Evolutionary conservation across 2,113 vertebrate genomes (phyloP).

Genomic region (Jacana jacana): DNA sequence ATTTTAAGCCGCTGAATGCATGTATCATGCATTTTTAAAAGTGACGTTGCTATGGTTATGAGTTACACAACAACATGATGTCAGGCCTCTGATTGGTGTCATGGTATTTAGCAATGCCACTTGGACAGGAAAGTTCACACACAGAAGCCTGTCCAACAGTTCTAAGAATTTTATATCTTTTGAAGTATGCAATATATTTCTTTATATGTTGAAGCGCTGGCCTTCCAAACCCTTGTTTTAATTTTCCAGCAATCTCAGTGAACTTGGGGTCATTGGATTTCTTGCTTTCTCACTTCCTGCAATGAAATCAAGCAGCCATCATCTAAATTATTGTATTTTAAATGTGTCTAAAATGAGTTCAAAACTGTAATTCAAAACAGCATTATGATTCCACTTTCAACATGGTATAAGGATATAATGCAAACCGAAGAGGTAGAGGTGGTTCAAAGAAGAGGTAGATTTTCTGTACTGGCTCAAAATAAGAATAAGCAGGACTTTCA

Average conservation of each 20-base stretch:
- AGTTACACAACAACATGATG: constrained; percentile 73
- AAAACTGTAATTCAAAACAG: neutral
- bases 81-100: constrained; percentile 65
- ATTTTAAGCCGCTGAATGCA: constrained; percentile 40
- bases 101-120: constrained; percentile 73
- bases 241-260: constrained; percentile 70
- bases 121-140: constrained; percentile 69
- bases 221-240: constrained; percentile 57
- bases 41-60: constrained; percentile 55
- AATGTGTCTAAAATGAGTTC: neutral
- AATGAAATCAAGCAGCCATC: constrained; percentile 4
- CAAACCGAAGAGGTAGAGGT: neutral
- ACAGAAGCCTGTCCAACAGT: constrained; percentile 69
- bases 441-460: neutral
- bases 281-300: constrained; percentile 48
- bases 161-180: constrained; percentile 79
- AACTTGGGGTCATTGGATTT: constrained; percentile 56
- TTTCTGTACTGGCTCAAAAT: neutral
- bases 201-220: constrained; percentile 46
- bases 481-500: neutral
- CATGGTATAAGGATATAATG: neutral
- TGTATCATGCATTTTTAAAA: constrained; percentile 43
- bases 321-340: neutral
- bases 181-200: constrained; percentile 70
- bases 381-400: neutral